Conservation (phyloP, 2,113 vertebrate genomes). For the Anas platyrhynchos region DNA sequence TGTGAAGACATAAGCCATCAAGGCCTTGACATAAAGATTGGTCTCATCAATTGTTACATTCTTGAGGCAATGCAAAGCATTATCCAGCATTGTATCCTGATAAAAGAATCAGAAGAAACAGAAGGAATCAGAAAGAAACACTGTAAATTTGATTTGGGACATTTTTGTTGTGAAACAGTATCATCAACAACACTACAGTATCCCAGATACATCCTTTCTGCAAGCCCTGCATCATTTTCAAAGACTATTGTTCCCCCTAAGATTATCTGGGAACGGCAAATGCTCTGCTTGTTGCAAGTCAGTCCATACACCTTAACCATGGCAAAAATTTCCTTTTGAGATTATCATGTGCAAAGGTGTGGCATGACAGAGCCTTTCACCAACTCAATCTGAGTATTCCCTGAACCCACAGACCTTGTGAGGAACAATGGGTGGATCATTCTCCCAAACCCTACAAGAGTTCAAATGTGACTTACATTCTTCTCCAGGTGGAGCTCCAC, state of each 20-base stretch:
- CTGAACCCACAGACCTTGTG: neutral
- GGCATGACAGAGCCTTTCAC: neutral
- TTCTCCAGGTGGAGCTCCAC: conserved; percentile 72
- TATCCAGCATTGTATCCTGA: conserved; percentile 49
- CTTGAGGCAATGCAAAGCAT: conserved; percentile 52
- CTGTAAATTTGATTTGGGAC: neutral
- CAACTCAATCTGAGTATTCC: neutral
- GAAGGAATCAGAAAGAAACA: neutral
- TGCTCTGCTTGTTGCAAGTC: neutral
- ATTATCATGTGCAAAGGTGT: neutral
- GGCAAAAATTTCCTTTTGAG: neutral
- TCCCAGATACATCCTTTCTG: neutral
- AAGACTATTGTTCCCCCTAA: neutral
- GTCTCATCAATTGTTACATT: neutral
- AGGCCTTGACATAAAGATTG: conserved; percentile 59
- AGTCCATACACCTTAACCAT: neutral
- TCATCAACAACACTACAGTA: neutral
- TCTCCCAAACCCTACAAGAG: neutral
- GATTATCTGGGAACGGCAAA: neutral
- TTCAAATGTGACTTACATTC: conserved; percentile 42
- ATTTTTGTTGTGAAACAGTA: neutral
- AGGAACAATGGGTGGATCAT: neutral
- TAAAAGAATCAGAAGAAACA: neutral
- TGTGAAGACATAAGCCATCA: conserved; percentile 64
- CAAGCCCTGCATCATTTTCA: neutral